A percentile compares a stretch with the other conserved stretches of the same genome.
These are phyloP conservation scores for Harpagifer antarcticus DNA, from an alignment of 2,797 vertebrate species.

Conservation along the genomic window DNA sequence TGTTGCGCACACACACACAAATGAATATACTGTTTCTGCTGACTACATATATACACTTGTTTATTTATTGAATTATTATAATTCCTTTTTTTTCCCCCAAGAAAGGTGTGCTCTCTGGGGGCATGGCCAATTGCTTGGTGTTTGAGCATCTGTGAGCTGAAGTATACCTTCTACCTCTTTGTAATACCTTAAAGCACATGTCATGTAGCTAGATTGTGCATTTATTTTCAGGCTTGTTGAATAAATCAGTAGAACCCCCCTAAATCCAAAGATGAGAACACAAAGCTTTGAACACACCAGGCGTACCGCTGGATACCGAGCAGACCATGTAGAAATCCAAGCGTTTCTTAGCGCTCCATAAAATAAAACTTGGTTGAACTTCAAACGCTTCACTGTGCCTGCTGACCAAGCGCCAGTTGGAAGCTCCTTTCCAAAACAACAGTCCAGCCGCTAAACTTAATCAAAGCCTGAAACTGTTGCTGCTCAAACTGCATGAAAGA, in stretches of 20 bases:
- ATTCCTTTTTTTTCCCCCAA: conserved; percentile 33
- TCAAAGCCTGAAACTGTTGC: conserved; percentile 20
- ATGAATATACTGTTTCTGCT: conserved; percentile 73
- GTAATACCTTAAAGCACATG: conserved; percentile 66
- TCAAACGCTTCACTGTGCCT: conserved; percentile 15
- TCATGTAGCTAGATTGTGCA: conserved; percentile 56
- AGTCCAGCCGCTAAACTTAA: conserved; percentile 8
- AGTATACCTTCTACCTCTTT: conserved; percentile 55
- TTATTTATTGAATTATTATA: conserved; percentile 84
- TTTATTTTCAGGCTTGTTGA: conserved; percentile 57
- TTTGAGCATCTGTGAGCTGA: conserved; percentile 63
- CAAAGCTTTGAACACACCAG: conserved; percentile 23
- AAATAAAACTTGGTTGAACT: conserved; percentile 33
- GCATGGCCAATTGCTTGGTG: conserved; percentile 62
- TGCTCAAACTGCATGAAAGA: neutral
- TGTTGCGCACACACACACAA: conserved; percentile 31
- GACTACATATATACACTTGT: conserved; percentile 75
- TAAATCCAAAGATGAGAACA: conserved; percentile 35
- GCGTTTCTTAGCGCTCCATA: conserved; percentile 25
- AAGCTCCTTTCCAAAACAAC: conserved; percentile 35
- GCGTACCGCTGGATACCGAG: conserved; percentile 20
- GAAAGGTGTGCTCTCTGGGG: conserved; percentile 65
- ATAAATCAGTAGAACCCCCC: conserved; percentile 44
- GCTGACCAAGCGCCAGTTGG: neutral
- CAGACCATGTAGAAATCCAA: conserved; percentile 19